A percentile compares a stretch with the other conserved stretches of the same genome.
These are phyloP conservation scores for Dendroctonus ponderosae DNA, from an alignment of 1,140 invertebrate genomes.

Conservation along the genomic window DNA sequence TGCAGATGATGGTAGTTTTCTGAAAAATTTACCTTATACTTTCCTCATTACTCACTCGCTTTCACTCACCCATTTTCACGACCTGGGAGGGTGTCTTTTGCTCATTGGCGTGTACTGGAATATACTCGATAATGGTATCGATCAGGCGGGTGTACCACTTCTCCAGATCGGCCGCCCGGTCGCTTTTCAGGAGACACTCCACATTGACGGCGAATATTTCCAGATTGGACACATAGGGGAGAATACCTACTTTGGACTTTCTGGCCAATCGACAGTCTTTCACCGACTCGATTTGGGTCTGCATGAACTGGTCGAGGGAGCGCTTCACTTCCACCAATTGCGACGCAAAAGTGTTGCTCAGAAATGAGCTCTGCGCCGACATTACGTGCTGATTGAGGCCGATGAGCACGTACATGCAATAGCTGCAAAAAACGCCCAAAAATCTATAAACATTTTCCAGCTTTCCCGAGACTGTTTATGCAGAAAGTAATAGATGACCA, in stretches of 20 bases:
- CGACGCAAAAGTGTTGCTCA: constrained; percentile 86
- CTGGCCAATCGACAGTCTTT: constrained; percentile 71
- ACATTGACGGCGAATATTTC: constrained; percentile 86
- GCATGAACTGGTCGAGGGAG: constrained; percentile 91
- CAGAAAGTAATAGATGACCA: too few relatives aligned
- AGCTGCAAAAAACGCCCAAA: constrained; percentile 59
- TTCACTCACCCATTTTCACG: constrained; percentile 80
- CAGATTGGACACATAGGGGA: constrained; percentile 90
- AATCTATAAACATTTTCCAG: neutral
- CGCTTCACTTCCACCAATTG: constrained; percentile 91
- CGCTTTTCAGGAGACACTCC: constrained; percentile 84
- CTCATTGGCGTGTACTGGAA: constrained; percentile 75
- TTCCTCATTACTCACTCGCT: neutral
- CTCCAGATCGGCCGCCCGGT: constrained; percentile 91
- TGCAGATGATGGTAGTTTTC: constrained; percentile 97
- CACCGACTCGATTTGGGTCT: constrained; percentile 79
- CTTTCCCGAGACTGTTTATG: too few relatives aligned
- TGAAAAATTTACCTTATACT: constrained; percentile 50
- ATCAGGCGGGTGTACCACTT: constrained; percentile 91
- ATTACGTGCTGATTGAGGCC: constrained; percentile 86
- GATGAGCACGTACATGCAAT: constrained; percentile 90
- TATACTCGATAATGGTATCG: constrained; percentile 82
- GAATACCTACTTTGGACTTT: constrained; percentile 83
- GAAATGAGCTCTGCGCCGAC: constrained; percentile 86
- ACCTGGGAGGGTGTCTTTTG: constrained; percentile 95